Conservation (phyloP, 2,113 vertebrate species). For the Myodes glareolus region DNA sequence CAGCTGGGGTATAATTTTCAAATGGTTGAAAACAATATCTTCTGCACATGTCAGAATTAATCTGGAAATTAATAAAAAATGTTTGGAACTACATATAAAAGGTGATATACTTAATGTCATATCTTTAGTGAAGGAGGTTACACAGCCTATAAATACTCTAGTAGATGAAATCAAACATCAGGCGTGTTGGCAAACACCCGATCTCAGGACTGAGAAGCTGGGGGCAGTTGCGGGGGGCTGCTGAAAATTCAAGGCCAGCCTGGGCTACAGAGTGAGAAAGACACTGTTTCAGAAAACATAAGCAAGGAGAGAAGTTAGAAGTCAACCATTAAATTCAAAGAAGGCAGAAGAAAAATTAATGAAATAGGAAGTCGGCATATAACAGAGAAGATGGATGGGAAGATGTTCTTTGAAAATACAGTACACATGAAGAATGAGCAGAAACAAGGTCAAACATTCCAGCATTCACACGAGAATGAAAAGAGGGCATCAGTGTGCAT, state of each 20-base stretch:
- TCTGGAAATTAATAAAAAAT: background rate
- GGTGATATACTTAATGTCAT: background rate
- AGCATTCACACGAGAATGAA: background rate
- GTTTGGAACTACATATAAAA: slow-evolving; percentile 43
- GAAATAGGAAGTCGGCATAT: background rate
- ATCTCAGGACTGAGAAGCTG: background rate
- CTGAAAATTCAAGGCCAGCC: background rate
- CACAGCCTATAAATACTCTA: background rate
- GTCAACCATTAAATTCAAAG: background rate
- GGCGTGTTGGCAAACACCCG: background rate
- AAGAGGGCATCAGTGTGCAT: background rate
- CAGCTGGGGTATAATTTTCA: background rate
- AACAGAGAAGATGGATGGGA: background rate
- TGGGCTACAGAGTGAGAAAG: background rate
- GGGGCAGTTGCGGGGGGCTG: too few species aligned
- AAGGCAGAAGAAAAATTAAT: background rate
- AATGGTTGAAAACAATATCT: slow-evolving; percentile 37
- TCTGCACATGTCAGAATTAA: background rate
- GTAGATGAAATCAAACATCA: background rate
- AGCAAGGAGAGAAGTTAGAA: background rate
- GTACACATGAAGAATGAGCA: background rate
- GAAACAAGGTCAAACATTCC: background rate
- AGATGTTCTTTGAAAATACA: background rate
- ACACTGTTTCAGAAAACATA: background rate
- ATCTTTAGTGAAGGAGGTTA: background rate